Conservation (phyloP, 2,797 vertebrate genomes). For the Leptoclinus maculatus region DNA sequence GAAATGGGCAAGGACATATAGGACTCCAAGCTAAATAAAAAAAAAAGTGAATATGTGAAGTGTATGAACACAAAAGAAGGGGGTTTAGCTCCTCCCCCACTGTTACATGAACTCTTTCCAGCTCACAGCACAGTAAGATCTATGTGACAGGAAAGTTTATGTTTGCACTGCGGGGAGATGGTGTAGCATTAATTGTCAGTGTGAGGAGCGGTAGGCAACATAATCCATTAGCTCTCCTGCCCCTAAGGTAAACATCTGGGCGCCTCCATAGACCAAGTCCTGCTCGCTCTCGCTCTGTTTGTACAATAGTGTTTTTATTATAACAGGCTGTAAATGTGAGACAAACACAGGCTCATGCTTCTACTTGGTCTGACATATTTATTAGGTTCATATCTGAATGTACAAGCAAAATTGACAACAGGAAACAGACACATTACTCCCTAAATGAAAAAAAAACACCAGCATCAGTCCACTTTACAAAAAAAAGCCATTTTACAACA, state of each 20-base stretch:
- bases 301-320: slow-evolving; percentile 26
- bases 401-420: slow-evolving; percentile 89
- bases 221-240: slow-evolving; percentile 59
- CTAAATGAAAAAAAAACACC: slow-evolving; percentile 77
- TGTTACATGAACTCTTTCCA: slow-evolving; percentile 26
- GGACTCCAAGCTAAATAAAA: background rate
- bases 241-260: slow-evolving; percentile 67
- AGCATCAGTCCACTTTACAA: slow-evolving; percentile 88
- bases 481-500: slow-evolving; percentile 82
- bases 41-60: slow-evolving; percentile 30
- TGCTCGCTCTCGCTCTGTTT: slow-evolving; percentile 27
- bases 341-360: slow-evolving; percentile 48
- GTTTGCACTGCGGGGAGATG: slow-evolving; percentile 37
- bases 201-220: slow-evolving; percentile 29
- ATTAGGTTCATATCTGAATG: slow-evolving; percentile 87
- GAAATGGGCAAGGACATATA: background rate
- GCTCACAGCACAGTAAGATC: slow-evolving; percentile 32
- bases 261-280: slow-evolving; percentile 16
- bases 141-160: slow-evolving; percentile 38
- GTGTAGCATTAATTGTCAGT: slow-evolving; percentile 5
- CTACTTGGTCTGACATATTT: slow-evolving; percentile 80
- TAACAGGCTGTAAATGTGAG: background rate
- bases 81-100: slow-evolving; percentile 11
- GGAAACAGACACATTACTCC: slow-evolving; percentile 84
- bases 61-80: slow-evolving; percentile 8